Conservation (phyloP, 2,888 invertebrate genomes). For the Campoplex nolae region DNA sequence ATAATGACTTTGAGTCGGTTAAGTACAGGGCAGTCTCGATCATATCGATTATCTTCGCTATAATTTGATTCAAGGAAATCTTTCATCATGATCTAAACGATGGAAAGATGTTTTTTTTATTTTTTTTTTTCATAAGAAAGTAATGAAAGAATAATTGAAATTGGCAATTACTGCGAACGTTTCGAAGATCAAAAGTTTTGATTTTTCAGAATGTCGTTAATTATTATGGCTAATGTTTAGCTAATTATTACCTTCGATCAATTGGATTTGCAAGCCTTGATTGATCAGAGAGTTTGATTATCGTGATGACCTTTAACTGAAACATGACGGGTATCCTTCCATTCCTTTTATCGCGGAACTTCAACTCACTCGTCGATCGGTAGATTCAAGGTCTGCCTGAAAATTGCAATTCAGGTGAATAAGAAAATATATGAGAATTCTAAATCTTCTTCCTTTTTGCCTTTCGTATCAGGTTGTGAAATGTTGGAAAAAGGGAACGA, state of each 20-base stretch:
- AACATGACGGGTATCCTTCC: neutral
- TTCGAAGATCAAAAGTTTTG: neutral
- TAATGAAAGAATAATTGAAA: neutral
- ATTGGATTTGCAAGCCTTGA: neutral
- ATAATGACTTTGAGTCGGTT: neutral
- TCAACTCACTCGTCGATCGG: slow-evolving; percentile 1
- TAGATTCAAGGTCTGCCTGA: neutral
- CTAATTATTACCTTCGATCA: neutral
- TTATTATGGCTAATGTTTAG: neutral
- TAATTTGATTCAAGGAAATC: neutral
- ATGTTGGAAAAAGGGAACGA: slow-evolving; percentile 99
- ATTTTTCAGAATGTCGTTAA: neutral
- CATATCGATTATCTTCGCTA: neutral
- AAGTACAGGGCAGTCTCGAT: neutral
- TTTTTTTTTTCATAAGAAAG: neutral
- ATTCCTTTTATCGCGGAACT: slow-evolving; percentile 1
- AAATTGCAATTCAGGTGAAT: neutral
- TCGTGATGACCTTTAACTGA: neutral
- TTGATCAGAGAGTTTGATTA: slow-evolving; percentile 11
- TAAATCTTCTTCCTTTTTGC: slow-evolving; percentile 21
- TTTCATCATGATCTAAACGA: neutral
- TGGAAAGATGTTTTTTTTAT: neutral
- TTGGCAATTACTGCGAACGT: neutral
- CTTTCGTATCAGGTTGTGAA: slow-evolving; percentile 94
- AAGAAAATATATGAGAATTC: neutral